phyloP scores from a whole-genome alignment of 2,797 vertebrate genomes.

The Miichthys miiuy region DNA sequence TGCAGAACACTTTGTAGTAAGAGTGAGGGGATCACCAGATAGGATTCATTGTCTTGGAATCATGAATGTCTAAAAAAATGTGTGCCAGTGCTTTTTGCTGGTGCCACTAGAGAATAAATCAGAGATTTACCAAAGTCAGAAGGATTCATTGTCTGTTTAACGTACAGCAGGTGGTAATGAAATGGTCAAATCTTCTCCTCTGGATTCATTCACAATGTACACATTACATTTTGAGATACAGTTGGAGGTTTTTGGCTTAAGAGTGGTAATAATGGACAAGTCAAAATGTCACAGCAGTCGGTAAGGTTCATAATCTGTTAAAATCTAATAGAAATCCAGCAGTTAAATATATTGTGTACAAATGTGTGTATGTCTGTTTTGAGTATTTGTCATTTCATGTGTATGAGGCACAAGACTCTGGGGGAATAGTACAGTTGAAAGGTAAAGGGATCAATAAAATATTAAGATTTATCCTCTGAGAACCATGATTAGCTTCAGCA shows the following conservation, averaged over 20 bases:
- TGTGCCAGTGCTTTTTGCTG: too few relatives aligned
- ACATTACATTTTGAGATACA: not conserved
- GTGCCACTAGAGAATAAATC: not conserved
- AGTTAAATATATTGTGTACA: not conserved
- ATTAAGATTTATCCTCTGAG: not conserved
- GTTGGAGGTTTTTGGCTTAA: not conserved
- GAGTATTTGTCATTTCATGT: not conserved
- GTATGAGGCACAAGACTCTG: not conserved
- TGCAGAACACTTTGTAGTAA: not conserved
- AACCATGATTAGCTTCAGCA: not conserved
- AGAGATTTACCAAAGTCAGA: not conserved
- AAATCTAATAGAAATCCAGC: not conserved
- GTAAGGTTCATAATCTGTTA: not conserved
- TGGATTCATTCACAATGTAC: too few relatives aligned
- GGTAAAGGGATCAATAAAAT: not conserved
- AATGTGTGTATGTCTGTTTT: too few relatives aligned
- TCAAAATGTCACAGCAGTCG: not conserved
- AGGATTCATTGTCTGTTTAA: not conserved
- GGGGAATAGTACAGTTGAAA: not conserved
- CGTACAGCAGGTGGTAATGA: not conserved
- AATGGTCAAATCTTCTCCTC: too few relatives aligned
- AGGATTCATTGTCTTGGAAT: too few relatives aligned
- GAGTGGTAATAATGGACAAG: not conserved
- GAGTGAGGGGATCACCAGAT: not conserved
- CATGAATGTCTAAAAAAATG: too few relatives aligned